Evolutionary conservation across 2,888 invertebrate species (phyloP).

Genomic region (Dryobotodes eremita): DNA sequence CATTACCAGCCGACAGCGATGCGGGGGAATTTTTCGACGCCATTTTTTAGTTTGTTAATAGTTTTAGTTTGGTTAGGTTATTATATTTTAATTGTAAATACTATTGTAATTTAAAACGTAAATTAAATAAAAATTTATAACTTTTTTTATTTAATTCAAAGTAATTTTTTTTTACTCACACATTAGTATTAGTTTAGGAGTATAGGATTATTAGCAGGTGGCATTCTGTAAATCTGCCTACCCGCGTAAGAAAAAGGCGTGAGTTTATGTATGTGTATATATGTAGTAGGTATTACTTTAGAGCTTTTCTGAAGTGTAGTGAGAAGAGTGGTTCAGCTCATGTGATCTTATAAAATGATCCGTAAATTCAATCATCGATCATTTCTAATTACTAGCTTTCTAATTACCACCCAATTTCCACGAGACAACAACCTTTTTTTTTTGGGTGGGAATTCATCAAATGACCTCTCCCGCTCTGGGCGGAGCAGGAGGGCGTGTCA

Average conservation of each 20-base stretch:
- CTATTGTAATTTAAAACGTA: too few species aligned
- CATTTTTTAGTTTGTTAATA: too few species aligned
- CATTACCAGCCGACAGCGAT: too few species aligned
- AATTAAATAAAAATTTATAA: too few species aligned
- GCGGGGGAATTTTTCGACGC: too few species aligned
- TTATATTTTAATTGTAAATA: too few species aligned
- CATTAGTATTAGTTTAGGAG: not conserved
- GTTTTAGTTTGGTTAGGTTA: too few species aligned
- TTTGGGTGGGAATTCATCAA: too few species aligned
- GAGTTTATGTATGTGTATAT: not conserved
- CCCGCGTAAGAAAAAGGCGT: not conserved
- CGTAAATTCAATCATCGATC: too few species aligned
- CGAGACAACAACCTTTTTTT: not conserved
- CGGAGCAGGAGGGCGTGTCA: too few species aligned
- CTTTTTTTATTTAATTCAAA: not conserved
- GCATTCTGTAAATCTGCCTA: not conserved
- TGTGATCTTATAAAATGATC: not conserved
- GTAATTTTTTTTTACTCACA: not conserved
- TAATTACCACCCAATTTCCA: not conserved
- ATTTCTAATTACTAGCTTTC: constrained; percentile 6
- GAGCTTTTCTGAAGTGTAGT: not conserved
- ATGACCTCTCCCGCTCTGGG: too few species aligned
- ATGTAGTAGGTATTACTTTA: not conserved
- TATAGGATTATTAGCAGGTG: not conserved
- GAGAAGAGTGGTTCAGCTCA: not conserved